Conservation (phyloP, 2,797 vertebrate species). For the Phoxinus dragarum region DNA sequence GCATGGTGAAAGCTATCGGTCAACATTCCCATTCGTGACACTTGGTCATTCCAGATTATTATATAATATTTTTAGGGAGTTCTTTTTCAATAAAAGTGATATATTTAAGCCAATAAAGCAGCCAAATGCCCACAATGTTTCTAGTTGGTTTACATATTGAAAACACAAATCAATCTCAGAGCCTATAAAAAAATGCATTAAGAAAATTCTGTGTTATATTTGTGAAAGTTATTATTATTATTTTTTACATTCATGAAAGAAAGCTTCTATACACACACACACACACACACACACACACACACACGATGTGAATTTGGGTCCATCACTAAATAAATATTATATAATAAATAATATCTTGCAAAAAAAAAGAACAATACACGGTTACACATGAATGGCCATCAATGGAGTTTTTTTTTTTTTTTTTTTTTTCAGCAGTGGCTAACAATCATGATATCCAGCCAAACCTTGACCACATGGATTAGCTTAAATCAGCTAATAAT, state of each 20-base stretch:
- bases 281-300: too few relatives aligned
- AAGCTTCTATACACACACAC: too few relatives aligned
- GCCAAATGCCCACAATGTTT: background rate
- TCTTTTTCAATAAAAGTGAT: background rate
- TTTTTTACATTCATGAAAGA: background rate
- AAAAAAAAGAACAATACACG: background rate
- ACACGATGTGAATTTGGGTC: background rate
- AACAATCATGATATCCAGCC: background rate
- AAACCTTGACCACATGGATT: background rate
- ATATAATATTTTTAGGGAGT: background rate
- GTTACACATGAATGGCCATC: background rate
- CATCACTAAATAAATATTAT: background rate
- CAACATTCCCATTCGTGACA: conserved; percentile 2
- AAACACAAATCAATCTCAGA: background rate
- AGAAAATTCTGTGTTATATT: background rate
- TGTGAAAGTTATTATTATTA: too few relatives aligned
- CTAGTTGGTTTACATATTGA: background rate
- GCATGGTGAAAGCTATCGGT: background rate
- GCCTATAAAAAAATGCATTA: background rate
- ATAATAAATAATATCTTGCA: background rate
- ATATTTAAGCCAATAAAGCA: background rate
- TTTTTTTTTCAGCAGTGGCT: background rate
- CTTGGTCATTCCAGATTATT: background rate
- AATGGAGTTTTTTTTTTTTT: background rate
- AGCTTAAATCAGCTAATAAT: background rate